These are phyloP conservation scores for Stenoptilia bipunctidactyla DNA, from an alignment of 2,888 invertebrate species.

Conservation along the genomic window DNA sequence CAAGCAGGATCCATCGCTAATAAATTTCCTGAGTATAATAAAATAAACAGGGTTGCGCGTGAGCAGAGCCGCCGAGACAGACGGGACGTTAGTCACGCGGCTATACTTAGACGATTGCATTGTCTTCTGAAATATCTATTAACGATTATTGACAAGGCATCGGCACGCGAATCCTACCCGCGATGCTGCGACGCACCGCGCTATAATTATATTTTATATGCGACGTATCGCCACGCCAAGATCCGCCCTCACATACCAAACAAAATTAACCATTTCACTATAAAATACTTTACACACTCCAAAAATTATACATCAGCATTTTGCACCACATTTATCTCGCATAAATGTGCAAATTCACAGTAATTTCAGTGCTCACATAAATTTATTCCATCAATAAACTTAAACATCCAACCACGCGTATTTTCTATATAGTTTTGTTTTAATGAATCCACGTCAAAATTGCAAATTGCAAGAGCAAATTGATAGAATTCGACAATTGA, in stretches of 20 bases:
- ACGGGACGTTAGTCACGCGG: constrained; percentile 59
- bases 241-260: not conserved
- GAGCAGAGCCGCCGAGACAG: constrained; percentile 27
- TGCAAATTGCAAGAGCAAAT: constrained; percentile 61
- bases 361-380: not conserved
- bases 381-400: not conserved
- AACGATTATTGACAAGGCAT: constrained; percentile 71
- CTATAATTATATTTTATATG: constrained; percentile 65
- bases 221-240: constrained; percentile 23
- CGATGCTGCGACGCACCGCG: constrained; percentile 63
- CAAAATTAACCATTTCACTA: too few relatives aligned
- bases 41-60: constrained; percentile 52
- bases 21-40: constrained; percentile 64
- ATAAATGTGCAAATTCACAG: not conserved
- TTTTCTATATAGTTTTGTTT: constrained; percentile 31
- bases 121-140: constrained; percentile 72
- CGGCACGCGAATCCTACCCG: constrained; percentile 63
- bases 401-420: constrained; percentile 7
- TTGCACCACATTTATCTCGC: too few relatives aligned
- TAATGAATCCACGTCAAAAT: constrained; percentile 59
- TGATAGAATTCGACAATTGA: constrained; percentile 59
- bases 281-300: too few relatives aligned
- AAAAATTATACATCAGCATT: too few relatives aligned
- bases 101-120: constrained; percentile 66
- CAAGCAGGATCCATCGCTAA: constrained; percentile 53